Base-by-base conservation (phyloP, 1,140 invertebrate species). In the Macrocentrus cingulum region DNA sequence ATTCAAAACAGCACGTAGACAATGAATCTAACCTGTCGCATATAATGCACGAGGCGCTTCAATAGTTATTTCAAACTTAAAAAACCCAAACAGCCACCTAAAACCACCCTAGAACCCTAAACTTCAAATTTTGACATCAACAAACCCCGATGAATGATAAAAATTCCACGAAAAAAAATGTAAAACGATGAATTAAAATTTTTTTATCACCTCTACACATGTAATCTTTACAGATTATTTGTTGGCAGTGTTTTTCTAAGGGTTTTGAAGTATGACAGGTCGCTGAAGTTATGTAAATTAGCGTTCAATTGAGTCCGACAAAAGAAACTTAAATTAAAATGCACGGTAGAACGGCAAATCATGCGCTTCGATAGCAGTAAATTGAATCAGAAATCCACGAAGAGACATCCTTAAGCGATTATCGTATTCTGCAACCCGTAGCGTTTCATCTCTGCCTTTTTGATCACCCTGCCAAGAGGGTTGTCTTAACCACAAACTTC, bases 371-470 rank as follows among this genome's bases (percentile, higher is more conserved):
- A 68, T 72, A 71, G 52, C 51, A 66, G 60, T 60, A 76, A 76
- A 77, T 79, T 76, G 70, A 77, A 77, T 75, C 65, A 77, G 72
- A 72, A 76, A 77, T 79, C 69, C 69, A 77, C 77, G 77, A 77
- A 67, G 65, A 65, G 71, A 67, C 75, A 75, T 75, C 69, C 69
- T 77, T 74, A 75, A 67, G 59, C 69, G 69, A 74, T 73, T 71
- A 72, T 66, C 41, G 55, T 65, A 54, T 65, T 5, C 22, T 13
- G 23, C 25, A 15, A 13, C 25, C 34, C 46, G 9, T 49, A 8
- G 20, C 29, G 23, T 49, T 32, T n/a, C 23, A 22, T 7, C 18
- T n/a, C n/a, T 16, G 9, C 41, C 8, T 42, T 42, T 42, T 77
- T 79, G 76, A 79, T 77, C 76, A 61, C 61, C 76, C 66, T 75